Percentiles rank a stretch among this genome's conserved stretches.
Evolutionary conservation across 2,888 invertebrate species (phyloP).

Genomic region (Helleia helle): DNA sequence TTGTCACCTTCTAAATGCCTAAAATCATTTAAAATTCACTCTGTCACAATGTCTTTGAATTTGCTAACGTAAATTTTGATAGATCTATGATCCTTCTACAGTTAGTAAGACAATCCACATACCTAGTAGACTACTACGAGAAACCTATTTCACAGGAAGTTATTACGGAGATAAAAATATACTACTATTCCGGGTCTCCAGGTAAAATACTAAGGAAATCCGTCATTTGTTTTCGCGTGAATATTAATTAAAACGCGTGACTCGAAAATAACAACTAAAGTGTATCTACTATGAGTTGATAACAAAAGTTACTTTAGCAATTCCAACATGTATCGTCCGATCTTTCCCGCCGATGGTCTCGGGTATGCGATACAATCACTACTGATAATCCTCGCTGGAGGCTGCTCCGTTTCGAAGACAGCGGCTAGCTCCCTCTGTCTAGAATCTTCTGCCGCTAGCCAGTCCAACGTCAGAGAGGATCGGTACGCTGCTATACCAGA

Average conservation of each 20-base stretch:
- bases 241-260: too few relatives aligned
- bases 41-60: too few relatives aligned
- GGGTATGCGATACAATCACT: slow-evolving; percentile 45
- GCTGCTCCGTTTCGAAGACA: slow-evolving; percentile 40
- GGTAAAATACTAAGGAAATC: too few relatives aligned
- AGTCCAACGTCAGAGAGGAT: slow-evolving; percentile 50
- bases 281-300: background rate
- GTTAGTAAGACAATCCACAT: too few relatives aligned
- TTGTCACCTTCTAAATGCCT: slow-evolving; percentile 58
- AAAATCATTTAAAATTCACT: too few relatives aligned
- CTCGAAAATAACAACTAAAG: background rate
- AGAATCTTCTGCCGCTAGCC: slow-evolving; percentile 48
- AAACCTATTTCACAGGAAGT: too few relatives aligned
- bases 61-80: too few relatives aligned
- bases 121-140: too few relatives aligned
- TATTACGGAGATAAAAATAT: too few relatives aligned
- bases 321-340: slow-evolving; percentile 51
- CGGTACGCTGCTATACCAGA: slow-evolving; percentile 46
- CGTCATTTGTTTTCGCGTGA: too few relatives aligned
- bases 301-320: slow-evolving; percentile 38
- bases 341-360: slow-evolving; percentile 45
- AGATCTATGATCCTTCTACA: too few relatives aligned
- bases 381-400: slow-evolving; percentile 29
- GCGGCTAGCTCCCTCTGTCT: slow-evolving; percentile 46
- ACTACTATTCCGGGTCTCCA: too few relatives aligned